phyloP scores from a whole-genome alignment of 2,888 invertebrate genomes.

The Agrilus biguttatus region DNA sequence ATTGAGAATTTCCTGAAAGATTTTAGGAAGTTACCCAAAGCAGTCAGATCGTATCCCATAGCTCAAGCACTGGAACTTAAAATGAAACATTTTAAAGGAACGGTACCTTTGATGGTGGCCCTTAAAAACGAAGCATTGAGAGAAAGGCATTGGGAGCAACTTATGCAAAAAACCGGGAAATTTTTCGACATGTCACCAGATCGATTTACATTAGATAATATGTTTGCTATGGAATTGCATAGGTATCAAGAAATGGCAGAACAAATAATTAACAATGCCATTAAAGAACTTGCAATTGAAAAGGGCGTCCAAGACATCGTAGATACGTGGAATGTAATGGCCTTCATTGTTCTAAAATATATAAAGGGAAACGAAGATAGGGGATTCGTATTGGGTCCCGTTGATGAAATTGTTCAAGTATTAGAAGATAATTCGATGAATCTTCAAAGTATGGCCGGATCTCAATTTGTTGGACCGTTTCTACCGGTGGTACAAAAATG shows the following conservation, averaged over 20 bases:
- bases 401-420: conserved; percentile 68
- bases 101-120: conserved; percentile 80
- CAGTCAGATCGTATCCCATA: conserved; percentile 40
- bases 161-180: conserved; percentile 75
- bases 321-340: conserved; percentile 53
- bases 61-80: conserved; percentile 61
- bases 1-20: conserved; percentile 74
- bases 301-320: conserved; percentile 72
- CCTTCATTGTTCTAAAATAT: conserved; percentile 51
- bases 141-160: conserved; percentile 77
- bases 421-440: conserved; percentile 84
- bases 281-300: conserved; percentile 84
- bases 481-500: conserved; percentile 67
- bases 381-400: conserved; percentile 64
- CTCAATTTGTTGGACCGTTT: conserved; percentile 85
- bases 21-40: conserved; percentile 59
- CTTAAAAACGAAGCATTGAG: conserved; percentile 82
- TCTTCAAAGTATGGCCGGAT: conserved; percentile 81
- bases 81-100: conserved; percentile 78
- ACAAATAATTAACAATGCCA: conserved; percentile 75
- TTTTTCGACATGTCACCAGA: conserved; percentile 79
- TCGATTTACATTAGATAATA: conserved; percentile 79
- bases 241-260: conserved; percentile 74
- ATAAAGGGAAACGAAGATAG: conserved; percentile 62
- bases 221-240: conserved; percentile 86